Base-by-base conservation (phyloP, 2,888 invertebrate genomes). In the Crioceris asparagi region DNA sequence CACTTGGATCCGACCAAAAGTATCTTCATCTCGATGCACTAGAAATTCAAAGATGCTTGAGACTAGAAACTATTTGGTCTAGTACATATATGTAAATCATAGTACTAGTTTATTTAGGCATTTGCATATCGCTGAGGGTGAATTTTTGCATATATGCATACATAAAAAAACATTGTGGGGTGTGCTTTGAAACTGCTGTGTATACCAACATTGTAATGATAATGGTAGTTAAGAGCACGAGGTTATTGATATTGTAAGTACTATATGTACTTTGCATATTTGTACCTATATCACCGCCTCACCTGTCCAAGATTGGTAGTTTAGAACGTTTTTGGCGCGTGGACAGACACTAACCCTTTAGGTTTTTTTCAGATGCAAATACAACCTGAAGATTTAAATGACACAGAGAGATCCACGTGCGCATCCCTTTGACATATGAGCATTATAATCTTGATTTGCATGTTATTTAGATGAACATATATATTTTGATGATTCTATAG, bases 161-260 rank as follows among this genome's bases (percentile, higher is more conserved):
- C n/a, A n/a, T n/a, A n/a, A n/a, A n/a, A n/a, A n/a, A n/a, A n/a
- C n/a, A n/a, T n/a, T n/a, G n/a, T n/a, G n/a, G n/a, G n/a, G n/a
- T n/a, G n/a, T n/a, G n/a, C n/a, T n/a, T n/a, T n/a, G n/a, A 27
- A 27, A 27, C 12, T 27, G 12, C 27, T 27, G 27, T 15, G 27
- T 39, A 41, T 40, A 38, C 41, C 33, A 39, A 43, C 40, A 45
- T 43, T 43, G 42, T 38, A 39, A 46, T 43, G 41, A 44, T 44
- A 46, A 46, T 39, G 25, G 44, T 36, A 30, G 31, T 12, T 31
- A 26, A 32, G 34, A 35, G 43, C 45, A 35, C 45, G 47, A 43
- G 46, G 46, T 46, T 44, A 46, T 46, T 46, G 46, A 44, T 44
- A 41, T 43, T 45, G 34, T 44, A 41, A 29, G 11, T 15, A 15